phyloP scores from a whole-genome alignment of 1,140 invertebrate species.

The Manduca sexta region DNA sequence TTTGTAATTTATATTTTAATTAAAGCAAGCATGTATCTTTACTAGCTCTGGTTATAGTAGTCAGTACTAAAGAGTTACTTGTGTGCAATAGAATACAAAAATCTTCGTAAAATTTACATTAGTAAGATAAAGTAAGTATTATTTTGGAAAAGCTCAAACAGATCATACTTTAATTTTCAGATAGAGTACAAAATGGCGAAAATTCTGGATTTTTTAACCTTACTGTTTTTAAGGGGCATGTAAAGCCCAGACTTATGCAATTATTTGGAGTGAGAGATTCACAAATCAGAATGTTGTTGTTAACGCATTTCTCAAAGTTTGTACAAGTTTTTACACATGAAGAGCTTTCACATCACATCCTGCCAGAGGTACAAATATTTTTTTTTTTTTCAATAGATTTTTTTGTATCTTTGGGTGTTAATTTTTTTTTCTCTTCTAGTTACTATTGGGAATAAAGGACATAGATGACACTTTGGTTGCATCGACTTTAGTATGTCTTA shows the following conservation, averaged over 20 bases:
- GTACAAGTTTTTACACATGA: slow-evolving; percentile 80
- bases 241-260: slow-evolving; percentile 82
- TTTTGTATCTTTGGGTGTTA: slow-evolving; percentile 5
- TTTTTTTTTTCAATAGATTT: neutral
- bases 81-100: no score
- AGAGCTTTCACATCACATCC: slow-evolving; percentile 79
- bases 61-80: no score
- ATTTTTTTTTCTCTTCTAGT: slow-evolving; percentile 60
- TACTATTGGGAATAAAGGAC: slow-evolving; percentile 89
- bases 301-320: slow-evolving; percentile 82
- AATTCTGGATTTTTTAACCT: slow-evolving; percentile 76
- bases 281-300: slow-evolving; percentile 76
- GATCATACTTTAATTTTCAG: slow-evolving; percentile 29
- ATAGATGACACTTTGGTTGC: slow-evolving; percentile 86
- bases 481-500: slow-evolving; percentile 83
- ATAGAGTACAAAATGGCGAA: slow-evolving; percentile 60
- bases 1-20: no score
- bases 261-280: slow-evolving; percentile 86
- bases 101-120: no score
- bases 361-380: slow-evolving; percentile 78
- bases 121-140: no score
- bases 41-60: no score
- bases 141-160: no score
- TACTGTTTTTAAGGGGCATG: slow-evolving; percentile 78
- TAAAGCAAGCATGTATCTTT: no score